Percentiles rank a stretch among this genome's conserved stretches.
These are phyloP conservation scores for Gonioctena quinquepunctata DNA, from an alignment of 1,140 invertebrate species.

Conservation along the genomic window DNA sequence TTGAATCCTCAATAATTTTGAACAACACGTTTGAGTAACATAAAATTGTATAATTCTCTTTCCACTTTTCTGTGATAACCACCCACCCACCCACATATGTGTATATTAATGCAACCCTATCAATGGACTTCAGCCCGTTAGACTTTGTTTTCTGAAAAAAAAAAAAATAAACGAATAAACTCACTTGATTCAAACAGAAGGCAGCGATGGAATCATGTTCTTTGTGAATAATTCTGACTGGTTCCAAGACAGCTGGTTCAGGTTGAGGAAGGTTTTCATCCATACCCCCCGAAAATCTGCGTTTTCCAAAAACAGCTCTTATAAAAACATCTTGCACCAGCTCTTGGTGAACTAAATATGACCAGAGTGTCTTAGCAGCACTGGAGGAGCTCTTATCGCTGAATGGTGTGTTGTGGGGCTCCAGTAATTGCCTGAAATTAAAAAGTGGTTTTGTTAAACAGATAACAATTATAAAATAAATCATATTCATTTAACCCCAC, in stretches of 20 bases:
- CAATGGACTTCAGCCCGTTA: too few relatives aligned
- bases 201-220: slow-evolving; percentile 98
- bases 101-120: too few relatives aligned
- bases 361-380: slow-evolving; percentile 88
- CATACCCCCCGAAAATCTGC: slow-evolving; percentile 55
- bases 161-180: slow-evolving; percentile 5
- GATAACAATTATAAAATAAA: too few relatives aligned
- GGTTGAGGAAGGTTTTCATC: slow-evolving; percentile 54
- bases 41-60: too few relatives aligned
- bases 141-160: too few relatives aligned
- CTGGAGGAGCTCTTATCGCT: slow-evolving; percentile 74
- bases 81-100: too few relatives aligned
- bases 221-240: slow-evolving; percentile 96
- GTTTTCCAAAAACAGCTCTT: slow-evolving; percentile 88
- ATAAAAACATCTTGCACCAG: slow-evolving; percentile 94
- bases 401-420: slow-evolving; percentile 95
- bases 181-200: slow-evolving; percentile 92
- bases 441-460: too few relatives aligned
- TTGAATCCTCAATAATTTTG: too few relatives aligned
- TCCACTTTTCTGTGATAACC: too few relatives aligned
- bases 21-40: too few relatives aligned
- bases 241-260: slow-evolving; percentile 64
- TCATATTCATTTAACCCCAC: too few relatives aligned
- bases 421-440: slow-evolving; percentile 65
- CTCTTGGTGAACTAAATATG: slow-evolving; percentile 91